Base-by-base conservation (phyloP, 2,113 vertebrate genomes). In the Centropus unirufus region DNA sequence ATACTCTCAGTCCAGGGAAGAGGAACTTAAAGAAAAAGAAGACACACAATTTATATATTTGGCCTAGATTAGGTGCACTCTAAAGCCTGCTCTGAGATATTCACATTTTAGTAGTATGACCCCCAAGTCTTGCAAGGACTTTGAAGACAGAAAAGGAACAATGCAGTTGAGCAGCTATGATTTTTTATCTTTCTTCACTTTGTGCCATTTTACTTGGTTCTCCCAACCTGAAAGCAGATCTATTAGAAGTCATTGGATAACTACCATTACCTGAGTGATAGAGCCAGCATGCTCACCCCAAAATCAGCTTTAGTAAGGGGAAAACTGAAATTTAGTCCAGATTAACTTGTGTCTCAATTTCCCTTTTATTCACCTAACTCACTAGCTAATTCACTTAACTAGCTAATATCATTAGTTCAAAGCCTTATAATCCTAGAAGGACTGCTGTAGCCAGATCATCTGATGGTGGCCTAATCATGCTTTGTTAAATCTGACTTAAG, bases 281-380 rank as follows among this genome's bases (percentile, higher is more conserved):
- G 4, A 78, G 12, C 34, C 22, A 51, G 29, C 9, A 10, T 27
- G 8, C 32, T 84, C 13, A 54, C 27, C 30, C 36, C 20, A 32
- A 40, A 66, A 77, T n/a, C 36, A 62, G 4, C 30, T 11, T 63
- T 54, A 72, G 10, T 51, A n/a, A 89, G 70, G 66, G 20, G 11
- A 20, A 90, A 69, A 54, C 36, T 83, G 58, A 87, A 77, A 54
- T 73, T 86, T 66, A 80, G 44, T 36, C 40, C 77, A 87, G 46
- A 62, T 4, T 58, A 4, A 58, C 51, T 85, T 34, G 8, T 26
- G 12, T 74, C 46, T 87, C 59, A 18, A 58, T 91, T 87, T 86
- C 36, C 10, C 5, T 86, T 9, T 63, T 86, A 36, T 8, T 89
- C 55, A 21, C 10, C 47, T 90, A 68, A 68, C 26, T 12, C 32